Evolutionary conservation across 2,797 vertebrate species (phyloP).

Genomic region (Pangasius djambal): DNA sequence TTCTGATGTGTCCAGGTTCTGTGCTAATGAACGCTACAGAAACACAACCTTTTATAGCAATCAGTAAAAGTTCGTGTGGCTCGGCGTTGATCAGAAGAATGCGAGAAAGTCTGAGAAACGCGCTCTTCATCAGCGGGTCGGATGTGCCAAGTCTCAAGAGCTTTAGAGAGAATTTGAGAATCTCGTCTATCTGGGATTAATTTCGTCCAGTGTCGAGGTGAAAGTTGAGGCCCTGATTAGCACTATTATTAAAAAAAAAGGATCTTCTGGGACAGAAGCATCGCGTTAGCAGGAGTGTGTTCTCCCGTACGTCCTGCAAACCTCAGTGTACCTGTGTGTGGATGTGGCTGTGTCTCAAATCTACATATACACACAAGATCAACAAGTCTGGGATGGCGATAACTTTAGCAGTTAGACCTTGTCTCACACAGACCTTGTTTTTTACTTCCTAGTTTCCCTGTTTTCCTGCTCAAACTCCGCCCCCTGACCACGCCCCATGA

Average conservation of each 20-base stretch:
- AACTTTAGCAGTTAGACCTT: not conserved
- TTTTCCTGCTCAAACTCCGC: not conserved
- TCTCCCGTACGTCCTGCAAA: not conserved
- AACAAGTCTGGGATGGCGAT: too few relatives aligned
- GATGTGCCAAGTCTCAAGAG: not conserved
- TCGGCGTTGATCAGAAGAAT: not conserved
- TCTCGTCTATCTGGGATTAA: not conserved
- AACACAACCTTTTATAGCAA: slow-evolving; percentile 4
- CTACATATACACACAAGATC: too few relatives aligned
- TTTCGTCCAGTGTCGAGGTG: not conserved
- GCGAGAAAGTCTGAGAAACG: not conserved
- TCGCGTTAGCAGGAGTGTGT: not conserved
- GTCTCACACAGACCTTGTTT: not conserved
- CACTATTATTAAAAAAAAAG: not conserved
- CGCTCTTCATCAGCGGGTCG: not conserved
- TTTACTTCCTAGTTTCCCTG: not conserved
- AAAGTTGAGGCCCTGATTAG: not conserved
- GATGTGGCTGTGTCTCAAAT: not conserved
- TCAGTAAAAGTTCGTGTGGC: not conserved
- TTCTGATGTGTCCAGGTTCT: not conserved
- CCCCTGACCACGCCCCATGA: slow-evolving; percentile 1
- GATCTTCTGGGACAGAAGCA: too few relatives aligned
- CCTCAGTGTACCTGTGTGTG: not conserved
- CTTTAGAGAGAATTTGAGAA: not conserved
- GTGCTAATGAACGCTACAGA: not conserved